phyloP scores from a whole-genome alignment of 2,797 vertebrate genomes.

The Enteromius anoplus region DNA sequence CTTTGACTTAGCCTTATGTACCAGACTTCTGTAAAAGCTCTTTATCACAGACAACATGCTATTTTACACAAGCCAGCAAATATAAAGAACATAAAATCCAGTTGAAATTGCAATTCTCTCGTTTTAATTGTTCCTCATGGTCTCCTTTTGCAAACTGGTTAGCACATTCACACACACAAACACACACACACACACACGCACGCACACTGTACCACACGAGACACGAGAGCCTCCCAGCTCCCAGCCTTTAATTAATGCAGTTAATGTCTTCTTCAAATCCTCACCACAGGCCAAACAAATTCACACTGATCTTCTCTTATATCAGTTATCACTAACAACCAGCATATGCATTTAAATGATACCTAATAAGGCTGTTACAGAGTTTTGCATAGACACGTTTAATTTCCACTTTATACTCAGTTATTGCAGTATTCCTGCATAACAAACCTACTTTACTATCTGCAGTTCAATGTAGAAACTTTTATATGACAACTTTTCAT shows the following conservation, averaged over 20 bases:
- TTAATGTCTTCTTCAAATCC: conserved; percentile 13
- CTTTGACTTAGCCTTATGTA: background rate
- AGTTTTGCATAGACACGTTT: background rate
- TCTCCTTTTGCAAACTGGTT: background rate
- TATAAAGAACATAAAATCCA: background rate
- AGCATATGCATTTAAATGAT: conserved; percentile 13
- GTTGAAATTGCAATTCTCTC: background rate
- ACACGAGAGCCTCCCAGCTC: background rate
- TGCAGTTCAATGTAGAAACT: background rate
- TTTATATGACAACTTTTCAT: background rate
- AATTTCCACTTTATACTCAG: background rate
- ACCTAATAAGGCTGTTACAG: conserved; percentile 4
- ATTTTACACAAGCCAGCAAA: background rate
- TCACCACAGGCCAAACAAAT: conserved; percentile 19
- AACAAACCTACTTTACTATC: background rate
- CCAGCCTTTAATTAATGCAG: background rate
- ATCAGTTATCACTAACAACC: background rate
- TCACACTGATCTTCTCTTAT: conserved; percentile 2
- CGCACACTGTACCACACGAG: background rate
- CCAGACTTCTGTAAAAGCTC: background rate
- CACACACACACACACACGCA: too few species aligned
- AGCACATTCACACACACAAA: background rate
- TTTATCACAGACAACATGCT: background rate
- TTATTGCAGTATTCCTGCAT: background rate
- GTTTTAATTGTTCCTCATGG: background rate